Evolutionary conservation across 2,113 vertebrate genomes (phyloP).

Genomic region (Hydropotes inermis): DNA sequence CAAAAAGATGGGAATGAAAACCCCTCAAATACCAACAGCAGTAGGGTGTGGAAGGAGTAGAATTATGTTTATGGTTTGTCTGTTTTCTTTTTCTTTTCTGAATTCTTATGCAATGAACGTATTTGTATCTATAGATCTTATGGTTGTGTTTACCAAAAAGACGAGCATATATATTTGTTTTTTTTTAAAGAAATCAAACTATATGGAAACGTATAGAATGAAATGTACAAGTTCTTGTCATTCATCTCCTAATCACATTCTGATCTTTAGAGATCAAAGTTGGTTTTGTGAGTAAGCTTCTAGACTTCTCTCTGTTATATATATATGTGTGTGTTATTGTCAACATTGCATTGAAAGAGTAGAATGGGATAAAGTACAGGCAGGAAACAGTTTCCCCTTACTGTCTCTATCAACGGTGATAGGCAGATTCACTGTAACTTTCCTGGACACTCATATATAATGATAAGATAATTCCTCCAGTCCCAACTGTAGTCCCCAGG

Average conservation of each 20-base stretch:
- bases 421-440: neutral
- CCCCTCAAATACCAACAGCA: neutral
- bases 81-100: conserved; percentile 41
- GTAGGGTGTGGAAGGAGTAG: neutral
- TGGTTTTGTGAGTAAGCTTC: conserved; percentile 2
- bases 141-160: conserved; percentile 17
- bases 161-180: neutral
- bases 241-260: neutral
- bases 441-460: neutral
- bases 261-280: neutral
- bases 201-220: neutral
- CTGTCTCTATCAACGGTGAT: neutral
- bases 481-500: neutral
- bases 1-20: neutral
- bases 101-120: neutral
- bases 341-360: neutral
- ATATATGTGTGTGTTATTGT: neutral
- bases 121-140: neutral
- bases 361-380: neutral
- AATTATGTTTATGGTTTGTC: neutral
- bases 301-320: neutral
- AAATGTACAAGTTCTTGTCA: neutral
- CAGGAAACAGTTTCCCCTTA: neutral
- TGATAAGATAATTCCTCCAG: neutral
- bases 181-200: neutral